Evolutionary conservation across 2,113 vertebrate species (phyloP).

Genomic region (Himantopus leucocephalus): DNA sequence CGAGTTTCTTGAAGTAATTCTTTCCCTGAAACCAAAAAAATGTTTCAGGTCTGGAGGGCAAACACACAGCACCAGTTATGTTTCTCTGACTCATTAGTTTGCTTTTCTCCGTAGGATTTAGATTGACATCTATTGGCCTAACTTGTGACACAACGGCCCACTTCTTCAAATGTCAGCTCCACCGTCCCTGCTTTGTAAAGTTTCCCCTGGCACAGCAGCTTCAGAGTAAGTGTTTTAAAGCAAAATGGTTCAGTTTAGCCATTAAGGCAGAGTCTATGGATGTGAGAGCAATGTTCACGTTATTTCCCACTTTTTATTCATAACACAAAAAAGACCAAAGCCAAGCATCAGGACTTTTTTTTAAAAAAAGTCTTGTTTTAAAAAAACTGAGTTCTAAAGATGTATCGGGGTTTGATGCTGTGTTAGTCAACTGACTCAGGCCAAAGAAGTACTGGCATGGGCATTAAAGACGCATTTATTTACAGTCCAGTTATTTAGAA

Average conservation of each 20-base stretch:
- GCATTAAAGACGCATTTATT: not conserved
- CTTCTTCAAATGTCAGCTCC: slow-evolving; percentile 58
- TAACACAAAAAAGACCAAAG: not conserved
- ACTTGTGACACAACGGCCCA: not conserved
- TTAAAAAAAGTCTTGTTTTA: not conserved
- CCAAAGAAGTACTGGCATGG: not conserved
- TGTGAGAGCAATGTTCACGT: not conserved
- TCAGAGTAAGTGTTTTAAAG: not conserved
- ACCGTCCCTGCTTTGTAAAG: not conserved
- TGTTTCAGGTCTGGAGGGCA: slow-evolving; percentile 19
- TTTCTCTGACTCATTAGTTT: slow-evolving; percentile 54
- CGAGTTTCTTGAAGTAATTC: not conserved
- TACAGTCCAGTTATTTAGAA: not conserved
- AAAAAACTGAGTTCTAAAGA: not conserved
- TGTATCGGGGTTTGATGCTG: not conserved
- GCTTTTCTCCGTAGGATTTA: slow-evolving; percentile 50
- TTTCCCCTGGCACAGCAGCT: not conserved
- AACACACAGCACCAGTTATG: not conserved
- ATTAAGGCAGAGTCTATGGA: not conserved
- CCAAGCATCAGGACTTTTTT: not conserved
- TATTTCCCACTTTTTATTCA: not conserved
- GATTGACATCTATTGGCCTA: slow-evolving; percentile 66
- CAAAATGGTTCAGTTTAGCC: not conserved
- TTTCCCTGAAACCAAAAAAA: slow-evolving; percentile 8
- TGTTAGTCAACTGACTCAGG: not conserved